A percentile compares a stretch with the other conserved stretches of the same genome.
phyloP scores from a whole-genome alignment of 2,888 invertebrate species.

The Laspeyria flexula region DNA sequence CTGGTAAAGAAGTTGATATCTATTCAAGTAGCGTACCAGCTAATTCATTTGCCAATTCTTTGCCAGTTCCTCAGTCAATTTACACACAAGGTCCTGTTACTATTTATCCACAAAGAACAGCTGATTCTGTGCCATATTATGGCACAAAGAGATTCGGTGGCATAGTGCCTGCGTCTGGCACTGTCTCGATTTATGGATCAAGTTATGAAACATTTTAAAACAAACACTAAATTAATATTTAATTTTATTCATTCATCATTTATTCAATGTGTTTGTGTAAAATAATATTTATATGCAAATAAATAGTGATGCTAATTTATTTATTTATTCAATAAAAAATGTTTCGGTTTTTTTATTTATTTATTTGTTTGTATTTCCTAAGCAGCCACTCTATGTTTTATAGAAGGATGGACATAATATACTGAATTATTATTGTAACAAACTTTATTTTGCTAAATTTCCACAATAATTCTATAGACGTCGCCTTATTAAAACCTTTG shows the following conservation, averaged over 20 bases:
- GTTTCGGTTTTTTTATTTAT: too few relatives aligned
- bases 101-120: not conserved
- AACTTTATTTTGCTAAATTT: too few relatives aligned
- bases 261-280: too few relatives aligned
- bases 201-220: not conserved
- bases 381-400: too few relatives aligned
- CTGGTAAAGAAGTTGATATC: not conserved
- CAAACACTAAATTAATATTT: too few relatives aligned
- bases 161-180: slow-evolving; percentile 28
- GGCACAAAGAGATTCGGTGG: slow-evolving; percentile 22
- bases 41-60: not conserved
- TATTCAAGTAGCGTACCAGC: not conserved
- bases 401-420: too few relatives aligned
- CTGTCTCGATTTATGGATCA: slow-evolving; percentile 18
- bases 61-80: not conserved
- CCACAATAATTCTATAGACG: too few relatives aligned
- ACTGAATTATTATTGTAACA: too few relatives aligned
- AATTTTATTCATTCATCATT: too few relatives aligned
- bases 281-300: not conserved
- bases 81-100: not conserved
- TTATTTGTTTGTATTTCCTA: too few relatives aligned
- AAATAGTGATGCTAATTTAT: not conserved
- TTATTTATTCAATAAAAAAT: not conserved
- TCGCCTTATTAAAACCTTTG: too few relatives aligned
- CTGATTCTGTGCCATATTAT: not conserved